These are phyloP conservation scores for Coturnix japonica DNA, from an alignment of 2,113 vertebrate genomes.

Conservation along the genomic window DNA sequence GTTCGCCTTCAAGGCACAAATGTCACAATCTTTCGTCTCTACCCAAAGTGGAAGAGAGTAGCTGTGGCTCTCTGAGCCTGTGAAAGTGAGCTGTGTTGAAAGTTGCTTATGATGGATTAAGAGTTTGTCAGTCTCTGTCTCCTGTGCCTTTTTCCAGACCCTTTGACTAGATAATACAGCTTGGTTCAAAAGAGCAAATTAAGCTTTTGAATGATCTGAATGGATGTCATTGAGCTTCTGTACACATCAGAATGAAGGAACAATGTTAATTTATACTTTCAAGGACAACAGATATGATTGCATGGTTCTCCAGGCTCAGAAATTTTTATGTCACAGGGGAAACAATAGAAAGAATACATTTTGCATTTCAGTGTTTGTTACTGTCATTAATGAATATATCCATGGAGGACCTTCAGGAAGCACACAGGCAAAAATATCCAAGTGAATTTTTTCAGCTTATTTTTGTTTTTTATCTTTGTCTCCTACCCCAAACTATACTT, in stretches of 20 bases:
- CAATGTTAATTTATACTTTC: slow-evolving; percentile 6
- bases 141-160: slow-evolving; percentile 60
- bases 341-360: background rate
- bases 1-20: slow-evolving; percentile 69
- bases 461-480: background rate
- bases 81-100: background rate
- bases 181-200: slow-evolving; percentile 82
- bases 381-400: background rate
- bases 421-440: background rate
- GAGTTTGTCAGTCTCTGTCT: slow-evolving; percentile 5
- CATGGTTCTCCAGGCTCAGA: background rate
- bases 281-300: background rate
- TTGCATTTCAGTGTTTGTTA: background rate
- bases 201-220: slow-evolving; percentile 77
- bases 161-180: slow-evolving; percentile 76
- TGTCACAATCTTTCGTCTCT: slow-evolving; percentile 76
- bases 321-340: background rate
- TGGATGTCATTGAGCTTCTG: slow-evolving; percentile 38
- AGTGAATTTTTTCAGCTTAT: background rate
- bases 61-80: slow-evolving; percentile 48
- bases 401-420: background rate
- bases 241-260: background rate
- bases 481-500: background rate
- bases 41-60: slow-evolving; percentile 53
- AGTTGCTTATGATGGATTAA: slow-evolving; percentile 15